Base-by-base conservation (phyloP, 2,797 vertebrate genomes). In the Sorex maritimensis region DNA sequence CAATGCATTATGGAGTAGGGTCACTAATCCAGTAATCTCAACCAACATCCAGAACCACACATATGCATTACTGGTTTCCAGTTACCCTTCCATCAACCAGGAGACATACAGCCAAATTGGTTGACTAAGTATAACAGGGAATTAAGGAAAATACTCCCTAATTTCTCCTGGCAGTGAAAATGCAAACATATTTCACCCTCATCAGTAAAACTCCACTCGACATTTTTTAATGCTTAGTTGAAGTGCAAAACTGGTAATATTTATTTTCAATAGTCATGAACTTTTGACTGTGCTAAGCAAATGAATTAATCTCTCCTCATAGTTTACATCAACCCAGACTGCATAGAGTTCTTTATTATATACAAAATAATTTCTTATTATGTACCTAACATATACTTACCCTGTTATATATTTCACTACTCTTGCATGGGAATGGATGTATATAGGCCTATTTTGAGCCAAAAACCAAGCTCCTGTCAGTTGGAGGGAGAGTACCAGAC, bases 261-360 rank as follows among this genome's bases (percentile, higher is more conserved):
- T 86, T 86, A 78, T 65, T 82, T 91, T 34, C 55, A 67, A 44
- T 23, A 28, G 30, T 21, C 58, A 21, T 82, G 69, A 87, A 30
- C 11, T 28, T 72, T 46, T 46, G 4, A 72, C 44, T 61, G 2
- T 63, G 14, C 23, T 86, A 65, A 55, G 52, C 38, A 30, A 52
- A 77, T 12, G 14, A 75, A 9, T 80, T 67, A n/a, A 3, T 28
- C 28, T 92, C 44, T 63, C 69, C n/a, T 52, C n/a, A 49, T 21
- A 19, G 38, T n/a, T 46, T 68, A 26, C 11, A 12, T 69, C 72
- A 90, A 74, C 61, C 49, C 17, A 81, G 26, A 23, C n/a, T 69
- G 61, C 14, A 41, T 8, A 2, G 11, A 55, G 13, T 55, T 55
- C 52, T 55, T 14, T 55, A 55, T 55, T 17, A 14, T 55, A 55